Percentiles rank a stretch among this genome's conserved stretches.
Evolutionary conservation across 2,888 invertebrate genomes (phyloP).

Genomic region (Charanyca ferruginea): DNA sequence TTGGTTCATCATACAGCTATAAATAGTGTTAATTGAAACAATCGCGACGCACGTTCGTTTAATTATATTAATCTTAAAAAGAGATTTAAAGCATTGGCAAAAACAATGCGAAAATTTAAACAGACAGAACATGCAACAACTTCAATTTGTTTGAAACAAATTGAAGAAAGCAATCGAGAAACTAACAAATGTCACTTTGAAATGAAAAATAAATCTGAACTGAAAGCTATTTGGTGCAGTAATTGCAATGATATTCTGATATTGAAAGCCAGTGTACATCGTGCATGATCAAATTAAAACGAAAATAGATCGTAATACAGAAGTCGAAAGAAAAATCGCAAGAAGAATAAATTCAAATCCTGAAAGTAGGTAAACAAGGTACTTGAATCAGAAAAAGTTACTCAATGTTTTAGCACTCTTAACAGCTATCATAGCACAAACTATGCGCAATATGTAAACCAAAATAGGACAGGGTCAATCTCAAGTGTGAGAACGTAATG

Average conservation of each 20-base stretch:
- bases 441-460: constrained; percentile 67
- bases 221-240: neutral
- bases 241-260: neutral
- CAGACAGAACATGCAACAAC: constrained; percentile 42
- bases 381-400: constrained; percentile 14
- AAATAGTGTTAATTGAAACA: constrained; percentile 52
- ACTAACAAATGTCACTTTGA: constrained; percentile 14
- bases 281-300: neutral
- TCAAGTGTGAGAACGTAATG: constrained; percentile 81
- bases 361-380: neutral
- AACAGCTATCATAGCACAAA: constrained; percentile 60
- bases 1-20: constrained; percentile 51
- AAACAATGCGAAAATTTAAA: constrained; percentile 20
- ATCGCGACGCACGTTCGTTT: constrained; percentile 14
- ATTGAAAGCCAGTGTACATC: neutral
- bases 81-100: constrained; percentile 9
- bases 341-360: neutral
- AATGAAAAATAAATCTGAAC: constrained; percentile 1
- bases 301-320: neutral
- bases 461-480: constrained; percentile 80
- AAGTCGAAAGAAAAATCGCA: neutral
- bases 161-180: constrained; percentile 38
- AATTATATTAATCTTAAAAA: constrained; percentile 29
- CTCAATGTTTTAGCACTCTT: constrained; percentile 70
- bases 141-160: constrained; percentile 22